Evolutionary conservation across 2,888 invertebrate genomes (phyloP), one percentile per base, ranked within the genome.

Genomic region (Rotaria socialis): DNA sequence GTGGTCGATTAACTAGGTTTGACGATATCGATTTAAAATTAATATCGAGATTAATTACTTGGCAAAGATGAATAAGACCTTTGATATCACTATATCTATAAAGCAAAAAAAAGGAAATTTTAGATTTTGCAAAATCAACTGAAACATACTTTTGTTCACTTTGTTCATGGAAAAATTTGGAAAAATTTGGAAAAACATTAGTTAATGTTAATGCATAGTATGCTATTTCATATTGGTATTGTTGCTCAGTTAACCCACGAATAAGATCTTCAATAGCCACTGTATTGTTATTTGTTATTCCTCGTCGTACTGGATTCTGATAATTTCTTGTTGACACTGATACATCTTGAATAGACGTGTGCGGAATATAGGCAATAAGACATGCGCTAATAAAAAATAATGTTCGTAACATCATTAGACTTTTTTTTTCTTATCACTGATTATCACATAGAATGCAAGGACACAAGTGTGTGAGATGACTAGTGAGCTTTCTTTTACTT

Each of bases 191-290:
- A 24, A 80, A 47, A n/a, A 47, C 22, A 47, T 47, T 47, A 24
- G 19, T 43, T 43, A 43, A n/a, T n/a, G n/a, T 11, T 47, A 80
- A n/a, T 80, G 14, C 47, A 80, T 80, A 80, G 47, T 80, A 80
- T 22, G 47, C 80, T 47, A 14, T 80, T 47, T 80, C 80, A 80
- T 80, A 80, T 80, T 24, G 80, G 47, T 47, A n/a, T 47, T 80
- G 43, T 80, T n/a, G 80, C 47, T 43, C 24, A 43, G n/a, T 10
- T 80, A 80, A 80, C n/a, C 8, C 4, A 19, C 24, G 6, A 47
- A 80, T 43, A 11, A 80, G 16, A 24, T 6, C 5, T 43, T 24
- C 10, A 24, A 80, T 47, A 43, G n/a, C 0, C 1, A 43, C 47
- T 19, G 24, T 8, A 19, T 22, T 43, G 4, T 22, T 24, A 24